Conservation (phyloP, 2,113 vertebrate genomes). For the Prionailurus viverrinus region DNA sequence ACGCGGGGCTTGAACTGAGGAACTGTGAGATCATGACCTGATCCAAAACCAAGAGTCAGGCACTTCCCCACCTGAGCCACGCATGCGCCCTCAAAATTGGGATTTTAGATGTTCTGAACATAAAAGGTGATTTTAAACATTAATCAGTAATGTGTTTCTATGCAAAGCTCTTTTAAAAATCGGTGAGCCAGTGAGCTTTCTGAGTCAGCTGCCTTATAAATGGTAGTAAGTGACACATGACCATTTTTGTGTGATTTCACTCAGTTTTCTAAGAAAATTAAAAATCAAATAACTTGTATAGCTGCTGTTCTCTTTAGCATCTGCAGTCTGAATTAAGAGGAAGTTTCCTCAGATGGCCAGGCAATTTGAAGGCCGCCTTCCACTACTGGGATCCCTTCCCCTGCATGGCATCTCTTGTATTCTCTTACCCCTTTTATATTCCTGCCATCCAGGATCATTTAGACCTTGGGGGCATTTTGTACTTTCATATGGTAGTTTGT, state of each 20-base stretch:
- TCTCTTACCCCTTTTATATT: neutral
- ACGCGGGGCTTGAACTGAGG: no score
- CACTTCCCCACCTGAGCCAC: no score
- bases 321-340: neutral
- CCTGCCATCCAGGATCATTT: neutral
- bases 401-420: neutral
- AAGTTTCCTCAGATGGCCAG: neutral
- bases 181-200: neutral
- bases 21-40: no score
- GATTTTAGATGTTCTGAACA: neutral
- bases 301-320: neutral
- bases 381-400: neutral
- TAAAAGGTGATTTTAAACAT: conserved; percentile 17
- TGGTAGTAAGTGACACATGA: neutral
- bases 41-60: no score
- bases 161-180: neutral
- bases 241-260: conserved; percentile 6
- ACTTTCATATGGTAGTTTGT: no score
- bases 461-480: neutral
- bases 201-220: neutral
- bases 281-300: neutral
- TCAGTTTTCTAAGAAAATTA: neutral
- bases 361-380: no score
- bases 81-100: neutral
- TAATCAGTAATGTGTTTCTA: neutral